phyloP scores from a whole-genome alignment of 2,888 invertebrate genomes.

The Galerucella pusilla region DNA sequence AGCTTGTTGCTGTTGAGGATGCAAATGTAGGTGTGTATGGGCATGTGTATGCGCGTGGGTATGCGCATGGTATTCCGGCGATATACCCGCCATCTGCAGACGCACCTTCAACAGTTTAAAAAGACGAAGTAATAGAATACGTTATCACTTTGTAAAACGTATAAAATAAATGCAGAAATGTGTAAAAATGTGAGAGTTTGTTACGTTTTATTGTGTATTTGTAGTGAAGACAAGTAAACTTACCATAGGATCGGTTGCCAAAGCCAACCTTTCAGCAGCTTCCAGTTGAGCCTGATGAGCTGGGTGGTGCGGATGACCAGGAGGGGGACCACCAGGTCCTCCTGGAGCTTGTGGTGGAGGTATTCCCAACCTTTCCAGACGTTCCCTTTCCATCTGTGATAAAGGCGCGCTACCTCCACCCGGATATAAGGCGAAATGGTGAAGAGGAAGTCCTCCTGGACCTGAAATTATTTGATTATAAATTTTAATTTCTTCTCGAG shows the following conservation, averaged over 20 bases:
- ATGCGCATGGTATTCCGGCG: slow-evolving; percentile 91
- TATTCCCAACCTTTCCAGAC: slow-evolving; percentile 84
- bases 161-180: background rate
- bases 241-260: slow-evolving; percentile 92
- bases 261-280: slow-evolving; percentile 81
- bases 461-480: slow-evolving; percentile 37
- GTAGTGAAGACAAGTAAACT: slow-evolving; percentile 43
- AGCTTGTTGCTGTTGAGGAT: slow-evolving; percentile 82
- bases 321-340: slow-evolving; percentile 69
- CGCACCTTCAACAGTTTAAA: slow-evolving; percentile 67
- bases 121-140: slow-evolving; percentile 46
- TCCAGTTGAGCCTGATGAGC: slow-evolving; percentile 73
- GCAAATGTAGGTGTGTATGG: slow-evolving; percentile 89
- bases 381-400: slow-evolving; percentile 88
- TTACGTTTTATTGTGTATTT: background rate
- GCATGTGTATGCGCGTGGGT: slow-evolving; percentile 93
- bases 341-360: slow-evolving; percentile 71
- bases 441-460: slow-evolving; percentile 70
- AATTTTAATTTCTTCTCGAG: too few relatives aligned
- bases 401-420: slow-evolving; percentile 74
- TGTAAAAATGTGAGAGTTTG: background rate
- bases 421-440: slow-evolving; percentile 81
- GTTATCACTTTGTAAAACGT: background rate
- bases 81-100: slow-evolving; percentile 92
- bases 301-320: slow-evolving; percentile 68